These are phyloP conservation scores for Drosophila greeni DNA, from an alignment of 2,888 invertebrate species.

Conservation along the genomic window DNA sequence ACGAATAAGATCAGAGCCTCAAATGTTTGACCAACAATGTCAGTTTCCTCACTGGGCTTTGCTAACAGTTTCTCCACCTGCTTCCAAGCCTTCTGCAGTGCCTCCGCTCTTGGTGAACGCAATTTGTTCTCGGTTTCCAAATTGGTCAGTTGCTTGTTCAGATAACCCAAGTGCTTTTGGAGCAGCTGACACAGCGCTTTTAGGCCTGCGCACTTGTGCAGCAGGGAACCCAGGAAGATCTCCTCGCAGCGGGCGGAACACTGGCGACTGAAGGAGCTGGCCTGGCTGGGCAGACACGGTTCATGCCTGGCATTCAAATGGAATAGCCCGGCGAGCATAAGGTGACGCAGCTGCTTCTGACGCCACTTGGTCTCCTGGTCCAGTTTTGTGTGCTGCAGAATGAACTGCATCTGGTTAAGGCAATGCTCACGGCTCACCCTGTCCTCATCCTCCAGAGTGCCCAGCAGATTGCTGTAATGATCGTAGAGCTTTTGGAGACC, in stretches of 20 bases:
- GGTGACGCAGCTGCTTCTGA: conserved; percentile 18
- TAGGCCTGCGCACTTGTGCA: conserved; percentile 26
- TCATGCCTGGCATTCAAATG: conserved; percentile 36
- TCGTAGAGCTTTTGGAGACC: conserved; percentile 28
- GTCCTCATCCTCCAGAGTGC: conserved; percentile 11
- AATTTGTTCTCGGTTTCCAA: conserved; percentile 18
- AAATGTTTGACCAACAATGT: conserved; percentile 30
- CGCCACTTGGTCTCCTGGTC: conserved; percentile 17
- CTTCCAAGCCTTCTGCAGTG: conserved; percentile 30
- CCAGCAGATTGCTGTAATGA: conserved; percentile 28
- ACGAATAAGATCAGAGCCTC: conserved; percentile 51
- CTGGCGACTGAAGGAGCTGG: conserved; percentile 47
- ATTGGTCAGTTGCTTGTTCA: conserved; percentile 25
- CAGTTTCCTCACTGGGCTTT: background rate
- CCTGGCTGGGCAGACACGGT: conserved; percentile 38
- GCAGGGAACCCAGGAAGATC: conserved; percentile 39
- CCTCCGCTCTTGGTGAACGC: conserved; percentile 20
- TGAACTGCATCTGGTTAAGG: conserved; percentile 45
- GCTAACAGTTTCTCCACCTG: conserved; percentile 18
- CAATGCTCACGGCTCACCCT: conserved; percentile 37
- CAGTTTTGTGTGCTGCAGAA: conserved; percentile 28
- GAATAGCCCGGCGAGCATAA: conserved; percentile 30
- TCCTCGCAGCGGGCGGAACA: conserved; percentile 47
- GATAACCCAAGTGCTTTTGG: background rate
- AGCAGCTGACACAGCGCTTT: conserved; percentile 15